A percentile compares a stretch with the other conserved stretches of the same genome.
These are phyloP conservation scores for Acrossocheilus fasciatus DNA, from an alignment of 2,797 vertebrate genomes.

Conservation along the genomic window DNA sequence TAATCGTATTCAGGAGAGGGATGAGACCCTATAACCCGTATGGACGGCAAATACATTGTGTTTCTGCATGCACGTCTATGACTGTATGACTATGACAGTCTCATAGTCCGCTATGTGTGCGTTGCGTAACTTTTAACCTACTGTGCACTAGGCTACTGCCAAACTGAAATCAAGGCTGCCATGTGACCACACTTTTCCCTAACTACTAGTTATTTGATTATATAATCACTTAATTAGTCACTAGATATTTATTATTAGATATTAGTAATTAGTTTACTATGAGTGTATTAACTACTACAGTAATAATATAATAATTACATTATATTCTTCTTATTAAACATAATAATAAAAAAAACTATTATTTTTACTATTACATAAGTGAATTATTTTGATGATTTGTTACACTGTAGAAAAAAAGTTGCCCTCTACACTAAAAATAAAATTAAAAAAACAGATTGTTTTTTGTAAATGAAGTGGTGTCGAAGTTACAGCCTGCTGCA, in stretches of 20 bases:
- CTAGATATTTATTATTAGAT: neutral
- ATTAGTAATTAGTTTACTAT: neutral
- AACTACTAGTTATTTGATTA: neutral
- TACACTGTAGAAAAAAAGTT: neutral
- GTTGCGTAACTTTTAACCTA: neutral
- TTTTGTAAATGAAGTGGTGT: neutral
- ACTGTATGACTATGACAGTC: neutral
- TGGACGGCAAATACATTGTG: neutral
- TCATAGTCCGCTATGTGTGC: constrained; percentile 5
- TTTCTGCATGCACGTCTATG: neutral
- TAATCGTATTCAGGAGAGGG: neutral
- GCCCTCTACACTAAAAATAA: neutral
- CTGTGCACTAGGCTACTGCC: neutral
- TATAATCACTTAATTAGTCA: neutral
- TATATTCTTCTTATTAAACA: neutral
- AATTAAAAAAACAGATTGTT: neutral
- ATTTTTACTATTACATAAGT: neutral
- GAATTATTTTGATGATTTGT: neutral
- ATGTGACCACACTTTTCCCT: neutral
- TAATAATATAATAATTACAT: neutral
- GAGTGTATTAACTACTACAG: neutral
- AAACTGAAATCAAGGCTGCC: neutral
- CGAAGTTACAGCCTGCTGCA: neutral
- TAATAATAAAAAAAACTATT: neutral
- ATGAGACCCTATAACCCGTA: neutral